Base-by-base conservation (phyloP, 2,797 vertebrate genomes). In the Ceryle rudis region DNA sequence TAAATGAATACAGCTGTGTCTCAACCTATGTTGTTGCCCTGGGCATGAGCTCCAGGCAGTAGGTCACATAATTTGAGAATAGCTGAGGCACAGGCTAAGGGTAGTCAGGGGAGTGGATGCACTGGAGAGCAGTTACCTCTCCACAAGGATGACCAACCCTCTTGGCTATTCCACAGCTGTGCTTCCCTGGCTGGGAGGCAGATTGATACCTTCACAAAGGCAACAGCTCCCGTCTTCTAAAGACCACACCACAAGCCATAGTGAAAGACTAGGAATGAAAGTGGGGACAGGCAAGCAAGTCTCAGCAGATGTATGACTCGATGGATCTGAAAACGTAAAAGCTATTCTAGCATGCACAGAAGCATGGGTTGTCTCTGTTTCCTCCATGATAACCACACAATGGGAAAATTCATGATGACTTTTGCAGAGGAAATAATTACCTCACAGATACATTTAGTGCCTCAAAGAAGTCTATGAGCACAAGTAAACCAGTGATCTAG, bases 31-130 rank as follows among this genome's bases (percentile, higher is more conserved):
- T 15, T 47, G 72, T 3, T 42, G 28, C 47, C 83, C 39, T 16
- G 35, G 0, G 1, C 1, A 2, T 3, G 16, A 90, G 49, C 61
- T 81, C 29, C 44, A 51, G 31, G 72, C 64, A 70, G 39, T 1
- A 31, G 33, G 72, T 64, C 31, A 29, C n/a, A 19, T 28, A 19
- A 2, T 26, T 29, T 21, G 61, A 71, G 52, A 83, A n/a, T 6
- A 84, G 44, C 17, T 0, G 0, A 64, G 87, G 44, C 23, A 23
- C 0, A 0, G 65, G 42, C 29, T 62, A 42, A 72, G 69, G 55
- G n/a, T 2, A 47, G 44, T 15, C 14, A 52, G 26, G 33, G 57
- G 10, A 74, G 22, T 0, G 3, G 61, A 37, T 1, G 4, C 35
- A 6, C 8, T 18, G 41, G 25, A 37, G 16, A 67, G 41, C 47